phyloP scores from a whole-genome alignment of 1,140 invertebrate genomes.

The Calephelis nemesis region DNA sequence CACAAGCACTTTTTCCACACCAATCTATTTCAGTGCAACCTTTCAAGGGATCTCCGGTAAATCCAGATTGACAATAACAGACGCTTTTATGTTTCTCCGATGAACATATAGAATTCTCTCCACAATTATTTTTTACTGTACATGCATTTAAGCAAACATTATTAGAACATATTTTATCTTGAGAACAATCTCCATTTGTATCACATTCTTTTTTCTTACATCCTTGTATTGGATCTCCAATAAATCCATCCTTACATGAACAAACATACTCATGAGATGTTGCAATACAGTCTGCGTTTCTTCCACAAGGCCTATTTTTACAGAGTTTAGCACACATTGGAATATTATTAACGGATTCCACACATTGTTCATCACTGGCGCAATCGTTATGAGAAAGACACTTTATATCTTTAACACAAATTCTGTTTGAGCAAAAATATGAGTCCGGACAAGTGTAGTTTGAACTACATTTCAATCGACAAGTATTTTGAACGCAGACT shows the following conservation, averaged over 20 bases:
- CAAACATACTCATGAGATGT: slow-evolving; percentile 86
- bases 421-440: slow-evolving; percentile 89
- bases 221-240: slow-evolving; percentile 88
- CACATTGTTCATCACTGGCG: slow-evolving; percentile 73
- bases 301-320: slow-evolving; percentile 86
- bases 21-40: slow-evolving; percentile 89
- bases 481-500: slow-evolving; percentile 88
- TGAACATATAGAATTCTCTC: slow-evolving; percentile 90
- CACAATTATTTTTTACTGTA: slow-evolving; percentile 88
- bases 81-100: slow-evolving; percentile 87
- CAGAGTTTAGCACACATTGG: slow-evolving; percentile 87
- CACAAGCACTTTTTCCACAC: slow-evolving; percentile 89
- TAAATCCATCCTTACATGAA: slow-evolving; percentile 87
- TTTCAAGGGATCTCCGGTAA: slow-evolving; percentile 86
- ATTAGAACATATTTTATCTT: slow-evolving; percentile 89
- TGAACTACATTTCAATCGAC: slow-evolving; percentile 87
- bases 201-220: slow-evolving; percentile 89
- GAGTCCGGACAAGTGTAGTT: slow-evolving; percentile 89
- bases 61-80: slow-evolving; percentile 92
- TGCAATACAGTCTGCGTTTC: slow-evolving; percentile 88
- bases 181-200: slow-evolving; percentile 85
- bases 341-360: slow-evolving; percentile 82
- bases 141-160: slow-evolving; percentile 92
- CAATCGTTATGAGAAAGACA: slow-evolving; percentile 87
- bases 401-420: slow-evolving; percentile 89